Percentiles rank a stretch among this genome's conserved stretches.
Evolutionary conservation across 2,113 vertebrate species (phyloP).

Genomic region (Corythoichthys intestinalis): DNA sequence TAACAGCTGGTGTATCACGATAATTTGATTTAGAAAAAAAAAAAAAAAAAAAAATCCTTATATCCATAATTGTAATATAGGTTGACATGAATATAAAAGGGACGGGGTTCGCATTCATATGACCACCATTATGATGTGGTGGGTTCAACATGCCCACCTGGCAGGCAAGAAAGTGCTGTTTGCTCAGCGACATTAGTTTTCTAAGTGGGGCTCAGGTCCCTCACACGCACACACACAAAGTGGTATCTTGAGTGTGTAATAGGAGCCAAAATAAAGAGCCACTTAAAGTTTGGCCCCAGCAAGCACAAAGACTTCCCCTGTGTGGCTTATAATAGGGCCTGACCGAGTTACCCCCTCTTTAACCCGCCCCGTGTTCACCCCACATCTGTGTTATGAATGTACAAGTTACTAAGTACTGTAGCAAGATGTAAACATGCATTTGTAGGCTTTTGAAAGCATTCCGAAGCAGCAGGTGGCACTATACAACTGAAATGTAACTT

Average conservation of each 20-base stretch:
- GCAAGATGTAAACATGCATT: not conserved
- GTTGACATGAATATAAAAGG: constrained; percentile 63
- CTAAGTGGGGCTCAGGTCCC: constrained; percentile 20
- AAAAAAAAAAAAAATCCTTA: constrained; percentile 44
- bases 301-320: constrained; percentile 70
- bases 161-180: constrained; percentile 39
- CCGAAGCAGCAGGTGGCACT: constrained; percentile 6
- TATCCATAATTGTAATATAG: constrained; percentile 68
- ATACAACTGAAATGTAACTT: not conserved
- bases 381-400: constrained; percentile 82
- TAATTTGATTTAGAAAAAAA: constrained; percentile 64
- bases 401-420: constrained; percentile 54
- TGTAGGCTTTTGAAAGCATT: not conserved
- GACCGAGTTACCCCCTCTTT: constrained; percentile 43
- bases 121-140: constrained; percentile 12
- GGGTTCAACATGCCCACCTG: constrained; percentile 18
- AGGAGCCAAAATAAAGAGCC: constrained; percentile 69
- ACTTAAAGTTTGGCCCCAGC: constrained; percentile 64
- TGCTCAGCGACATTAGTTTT: constrained; percentile 46
- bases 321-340: constrained; percentile 55
- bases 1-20: constrained; percentile 64
- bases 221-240: constrained; percentile 33
- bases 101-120: constrained; percentile 50
- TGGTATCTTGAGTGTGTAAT: constrained; percentile 61
- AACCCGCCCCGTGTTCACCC: constrained; percentile 34